These are phyloP conservation scores for Myotis pilosus DNA, from an alignment of 2,797 vertebrate genomes.

Conservation along the genomic window DNA sequence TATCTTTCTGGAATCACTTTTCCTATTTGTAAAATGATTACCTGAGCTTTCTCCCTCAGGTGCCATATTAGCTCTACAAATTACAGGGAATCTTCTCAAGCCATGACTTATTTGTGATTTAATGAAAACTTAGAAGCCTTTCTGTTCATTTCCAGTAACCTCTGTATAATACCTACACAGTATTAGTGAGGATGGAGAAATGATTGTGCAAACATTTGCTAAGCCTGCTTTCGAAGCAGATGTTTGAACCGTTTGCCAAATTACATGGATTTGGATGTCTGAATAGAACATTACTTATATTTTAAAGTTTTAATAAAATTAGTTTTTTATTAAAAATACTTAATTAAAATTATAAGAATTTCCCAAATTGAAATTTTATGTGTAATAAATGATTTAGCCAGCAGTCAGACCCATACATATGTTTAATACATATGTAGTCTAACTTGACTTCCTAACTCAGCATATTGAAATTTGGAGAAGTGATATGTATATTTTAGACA, in stretches of 20 bases:
- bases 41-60: background rate
- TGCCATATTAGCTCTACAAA: background rate
- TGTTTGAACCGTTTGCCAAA: conserved; percentile 49
- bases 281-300: conserved; percentile 44
- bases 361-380: conserved; percentile 59
- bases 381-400: conserved; percentile 46
- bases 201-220: background rate
- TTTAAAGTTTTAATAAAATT: conserved; percentile 60
- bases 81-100: background rate
- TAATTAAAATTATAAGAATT: conserved; percentile 61
- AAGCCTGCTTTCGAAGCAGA: conserved; percentile 44
- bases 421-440: conserved; percentile 14
- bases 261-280: conserved; percentile 39
- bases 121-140: background rate
- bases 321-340: conserved; percentile 60
- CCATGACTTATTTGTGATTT: background rate
- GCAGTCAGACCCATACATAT: conserved; percentile 13
- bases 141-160: background rate
- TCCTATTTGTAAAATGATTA: background rate
- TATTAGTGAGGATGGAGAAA: background rate
- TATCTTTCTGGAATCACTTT: background rate
- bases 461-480: conserved; percentile 38
- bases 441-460: conserved; percentile 45
- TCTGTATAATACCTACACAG: background rate
- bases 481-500: conserved; percentile 50